These are phyloP conservation scores for Passer domesticus DNA, from an alignment of 2,113 vertebrate species.

Conservation along the genomic window DNA sequence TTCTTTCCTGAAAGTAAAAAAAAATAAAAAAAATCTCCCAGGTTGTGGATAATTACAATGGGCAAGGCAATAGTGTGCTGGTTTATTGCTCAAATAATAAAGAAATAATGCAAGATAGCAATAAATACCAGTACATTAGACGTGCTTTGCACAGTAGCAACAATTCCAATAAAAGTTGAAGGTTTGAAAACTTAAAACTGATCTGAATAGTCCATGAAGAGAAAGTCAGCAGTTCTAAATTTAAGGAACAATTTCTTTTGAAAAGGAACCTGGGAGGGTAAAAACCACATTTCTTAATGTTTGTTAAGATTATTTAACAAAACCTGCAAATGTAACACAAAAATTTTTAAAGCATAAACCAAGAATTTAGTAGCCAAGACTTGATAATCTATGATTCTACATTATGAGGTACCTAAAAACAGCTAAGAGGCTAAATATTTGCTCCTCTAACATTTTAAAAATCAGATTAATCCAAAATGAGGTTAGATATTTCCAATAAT, in stretches of 20 bases:
- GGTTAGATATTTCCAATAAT: not conserved
- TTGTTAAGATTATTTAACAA: not conserved
- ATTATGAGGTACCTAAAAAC: not conserved
- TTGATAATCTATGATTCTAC: not conserved
- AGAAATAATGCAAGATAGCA: not conserved
- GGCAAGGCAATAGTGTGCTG: not conserved
- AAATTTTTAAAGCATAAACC: not conserved
- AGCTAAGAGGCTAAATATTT: not conserved
- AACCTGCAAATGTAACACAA: not conserved
- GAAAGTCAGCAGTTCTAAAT: not conserved
- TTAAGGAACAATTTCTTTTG: not conserved
- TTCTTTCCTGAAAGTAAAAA: not conserved
- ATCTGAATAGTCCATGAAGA: not conserved
- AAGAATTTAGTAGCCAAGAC: not conserved
- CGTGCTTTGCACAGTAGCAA: not conserved
- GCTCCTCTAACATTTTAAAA: not conserved
- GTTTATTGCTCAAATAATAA: slow-evolving; percentile 19
- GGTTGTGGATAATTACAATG: not conserved
- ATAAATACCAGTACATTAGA: not conserved
- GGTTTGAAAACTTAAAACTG: not conserved
- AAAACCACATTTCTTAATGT: not conserved
- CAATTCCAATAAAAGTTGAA: not conserved
- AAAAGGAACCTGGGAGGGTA: not conserved
- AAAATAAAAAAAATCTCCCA: not conserved
- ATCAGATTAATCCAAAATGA: not conserved